Evolutionary conservation across 2,797 vertebrate species (phyloP), one percentile per base, ranked within the genome.

Genomic region (Sebastes itinus): DNA sequence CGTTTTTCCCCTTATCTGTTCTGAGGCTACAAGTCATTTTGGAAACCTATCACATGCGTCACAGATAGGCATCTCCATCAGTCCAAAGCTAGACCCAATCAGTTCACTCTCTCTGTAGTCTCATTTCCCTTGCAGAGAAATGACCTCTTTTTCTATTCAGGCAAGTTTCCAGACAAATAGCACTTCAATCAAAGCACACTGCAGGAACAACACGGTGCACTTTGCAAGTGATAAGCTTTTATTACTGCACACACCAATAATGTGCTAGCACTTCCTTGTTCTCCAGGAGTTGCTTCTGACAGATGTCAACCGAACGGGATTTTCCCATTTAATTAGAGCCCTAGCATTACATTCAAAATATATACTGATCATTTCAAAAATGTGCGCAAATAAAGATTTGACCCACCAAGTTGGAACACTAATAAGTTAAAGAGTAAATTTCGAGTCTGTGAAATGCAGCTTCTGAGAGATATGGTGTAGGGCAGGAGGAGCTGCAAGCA

Each of bases 41-140:
- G 52, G 63, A 74, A 89, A 62, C 72, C 12, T 22, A 27, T 79
- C 64, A 64, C 62, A 85, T 60, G 16, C 2, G n/a, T 38, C 54
- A 18, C 54, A 81, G 85, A 88, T 87, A 74, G 22, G 28, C 54
- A 69, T 86, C 66, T 72, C 72, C 63, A 79, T 82, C 76, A 32
- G 55, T 72, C 23, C 49, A 72, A 69, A 76, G 49, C 64, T 52
- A 35, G 61, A 87, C 61, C 10, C 42, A 65, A 60, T 78, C 28
- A 56, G 58, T 81, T 78, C 32, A 18, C 35, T 55, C 52, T 61
- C 11, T 64, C 42, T 56, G 32, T 32, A 67, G 67, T 55, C 58
- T 87, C 66, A 67, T 85, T 87, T 83, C n/a, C 18, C 33, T 42
- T 28, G 46, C 59, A 72, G 42, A 73, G 56, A 83, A 83, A 75